Evolutionary conservation across 2,113 vertebrate species (phyloP), one percentile per base, ranked within the genome.

Genomic region (Nannospalax galili): DNA sequence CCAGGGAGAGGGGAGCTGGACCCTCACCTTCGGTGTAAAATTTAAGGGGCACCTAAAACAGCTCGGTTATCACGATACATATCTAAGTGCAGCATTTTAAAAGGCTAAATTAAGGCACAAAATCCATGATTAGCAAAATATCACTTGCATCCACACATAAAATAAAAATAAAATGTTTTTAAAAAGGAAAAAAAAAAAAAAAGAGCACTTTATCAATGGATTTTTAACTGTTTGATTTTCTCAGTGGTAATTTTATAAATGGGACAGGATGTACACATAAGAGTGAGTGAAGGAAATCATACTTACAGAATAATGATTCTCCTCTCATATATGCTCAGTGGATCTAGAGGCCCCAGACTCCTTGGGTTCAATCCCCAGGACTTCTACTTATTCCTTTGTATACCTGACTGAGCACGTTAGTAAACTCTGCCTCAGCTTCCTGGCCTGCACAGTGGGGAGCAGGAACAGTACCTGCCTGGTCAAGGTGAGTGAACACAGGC

Each of bases 51-150:
- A 30, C 58, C 48, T n/a, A 73, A 72, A 58, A 35, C 32, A 20
- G 26, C 30, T 64, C 20, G 67, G 28, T 60, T 2, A 48, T 35
- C 48, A 73, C 88, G 35, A 40, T 35, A 56, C 4, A 17, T 15
- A 26, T 74, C 73, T 94, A 80, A 92, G 26, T 40, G 20, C 35
- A 80, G 4, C 64, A 78, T 62, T 86, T 81, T 37, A 84, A 81
- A 95, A 67, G 40, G 58, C 37, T 84, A 78, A 94, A 92, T 75
- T 80, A 81, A 94, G 37, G 16, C 42, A 64, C 11, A 28, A 87
- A 82, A 35, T 64, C 52, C 77, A 79, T 35, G n/a, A 79, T 58
- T n/a, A 79, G 2, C 32, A 79, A 58, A 58, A 79, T 58, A 79
- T 20, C 48, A 56, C 12, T 56, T 45, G 19, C 19, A 35, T 56